Evolutionary conservation across 2,113 vertebrate genomes (phyloP), one percentile per base, ranked within the genome.

Genomic region (human): DNA sequence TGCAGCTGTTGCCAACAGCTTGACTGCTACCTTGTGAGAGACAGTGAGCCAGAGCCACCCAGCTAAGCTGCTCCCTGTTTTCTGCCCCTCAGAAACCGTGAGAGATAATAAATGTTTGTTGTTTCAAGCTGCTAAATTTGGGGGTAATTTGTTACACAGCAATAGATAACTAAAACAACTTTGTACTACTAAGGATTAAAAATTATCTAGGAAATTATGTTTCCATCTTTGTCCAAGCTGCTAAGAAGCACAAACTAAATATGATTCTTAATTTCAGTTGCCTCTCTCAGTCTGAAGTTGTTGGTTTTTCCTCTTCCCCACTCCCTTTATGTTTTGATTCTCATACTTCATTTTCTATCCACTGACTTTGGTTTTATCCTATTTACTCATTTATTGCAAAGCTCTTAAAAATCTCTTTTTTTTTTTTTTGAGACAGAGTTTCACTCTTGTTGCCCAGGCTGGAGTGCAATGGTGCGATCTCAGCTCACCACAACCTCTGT

Each of bases 151-250:
- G 92, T 97, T 95, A 97, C 50, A 86, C 35, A 90, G 83, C 48
- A 79, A 95, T 72, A 38, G 32, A 66, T 78, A 90, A 76, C n/a
- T 86, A 84, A 91, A 95, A 94, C 55, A 96, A 93, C 75, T 83
- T 75, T 30, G 32, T 87, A 73, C 57, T 75, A 59, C 45, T 81
- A 66, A 96, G 81, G 48, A 52, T 13, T 57, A 35, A 72, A 80
- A 94, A 80, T 70, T 95, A 87, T 20, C 45, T 89, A 87, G 17
- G 23, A 93, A 78, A 91, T 80, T 35, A 8, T 27, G 64, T 64
- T 80, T 95, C 70, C 9, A 66, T 55, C 83, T 94, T 89, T 89
- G 48, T 78, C 30, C 30, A 70, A 25, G 27, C 27, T 93, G 40
- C 40, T 43, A 25, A 89, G 66, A 55, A 80, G 16, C 70, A 79